These are phyloP conservation scores for Triplophysa siluroides DNA, from an alignment of 2,113 vertebrate genomes.

Conservation along the genomic window DNA sequence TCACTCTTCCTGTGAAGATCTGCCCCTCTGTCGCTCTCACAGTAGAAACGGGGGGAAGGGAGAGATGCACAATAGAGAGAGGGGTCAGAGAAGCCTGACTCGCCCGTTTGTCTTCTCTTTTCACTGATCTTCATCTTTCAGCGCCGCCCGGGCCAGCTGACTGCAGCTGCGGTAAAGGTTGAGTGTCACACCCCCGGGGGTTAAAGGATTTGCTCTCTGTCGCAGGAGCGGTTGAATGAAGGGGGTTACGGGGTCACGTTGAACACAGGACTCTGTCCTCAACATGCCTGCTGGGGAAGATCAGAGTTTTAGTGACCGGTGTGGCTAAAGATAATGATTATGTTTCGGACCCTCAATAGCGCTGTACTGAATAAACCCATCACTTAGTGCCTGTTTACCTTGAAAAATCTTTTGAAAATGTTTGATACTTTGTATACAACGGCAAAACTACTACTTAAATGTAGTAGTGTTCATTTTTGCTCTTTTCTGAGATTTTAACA, in stretches of 20 bases:
- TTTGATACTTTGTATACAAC: neutral
- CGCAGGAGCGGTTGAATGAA: constrained; percentile 72
- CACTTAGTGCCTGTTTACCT: neutral
- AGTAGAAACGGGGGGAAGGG: constrained; percentile 33
- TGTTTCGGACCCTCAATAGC: constrained; percentile 9
- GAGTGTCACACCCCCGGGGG: constrained; percentile 76
- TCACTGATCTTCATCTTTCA: constrained; percentile 41
- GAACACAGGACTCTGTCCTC: constrained; percentile 64
- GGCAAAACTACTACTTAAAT: no score
- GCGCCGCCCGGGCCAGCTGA: constrained; percentile 54
- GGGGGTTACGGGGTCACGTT: constrained; percentile 66
- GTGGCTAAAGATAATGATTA: constrained; percentile 24
- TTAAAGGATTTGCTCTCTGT: constrained; percentile 69
- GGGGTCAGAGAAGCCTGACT: constrained; percentile 51
- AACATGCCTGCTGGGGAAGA: constrained; percentile 50
- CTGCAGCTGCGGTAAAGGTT: constrained; percentile 78
- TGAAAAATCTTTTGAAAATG: neutral
- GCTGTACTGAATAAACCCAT: neutral
- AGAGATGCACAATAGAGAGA: constrained; percentile 56
- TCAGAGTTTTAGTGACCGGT: constrained; percentile 31
- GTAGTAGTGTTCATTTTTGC: no score
- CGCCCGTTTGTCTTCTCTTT: constrained; percentile 57
- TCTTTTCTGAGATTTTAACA: no score
- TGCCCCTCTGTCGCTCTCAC: neutral
- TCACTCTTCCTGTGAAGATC: constrained; percentile 43